Evolutionary conservation across 1,140 invertebrate genomes (phyloP), one percentile per base, ranked within the genome.

Genomic region (Liolophura sinensis): DNA sequence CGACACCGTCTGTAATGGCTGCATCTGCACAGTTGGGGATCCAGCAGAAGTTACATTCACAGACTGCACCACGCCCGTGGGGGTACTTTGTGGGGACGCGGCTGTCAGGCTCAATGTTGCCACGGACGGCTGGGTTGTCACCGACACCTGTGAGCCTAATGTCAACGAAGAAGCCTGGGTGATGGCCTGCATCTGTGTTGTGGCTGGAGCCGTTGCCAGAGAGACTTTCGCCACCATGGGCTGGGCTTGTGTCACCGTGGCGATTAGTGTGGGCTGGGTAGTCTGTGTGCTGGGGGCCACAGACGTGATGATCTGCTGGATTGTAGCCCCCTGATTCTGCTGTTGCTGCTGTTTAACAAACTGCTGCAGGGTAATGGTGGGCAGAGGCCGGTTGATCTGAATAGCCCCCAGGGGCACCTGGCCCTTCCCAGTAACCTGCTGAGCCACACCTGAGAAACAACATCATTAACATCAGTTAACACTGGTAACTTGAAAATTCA

Each of bases 201-300:
- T 47, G 70, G 66, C n/a, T 66, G 68, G 58, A 48, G 68, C 67
- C 11, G 67, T 64, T 46, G 71, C 59, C 14, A 69, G 62, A 14
- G 74, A 69, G 1, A 77, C 76, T 48, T 78, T 78, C 7, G 77
- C 73, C 1, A 78, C 73, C 60, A 79, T 69, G 63, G 60, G 47
- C 46, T 79, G 77, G 54, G 70, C 70, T 65, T 79, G 77, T 15
- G 71, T 77, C 27, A 75, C 74, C 16, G 75, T 73, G 40, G 76
- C 73, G 59, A 81, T 81, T 65, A 79, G 78, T 49, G 78, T 77
- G 18, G 79, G 79, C 64, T 78, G 76, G 20, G 74, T 73, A 7
- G 69, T 72, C 14, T 73, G 72, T 14, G 31, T 40, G 31, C 31
- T 40, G 51, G 51, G 18, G 51, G 24, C 24, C 7, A 54, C 24